A percentile compares a stretch with the other conserved stretches of the same genome.
These are phyloP conservation scores for Uloborus plumipes DNA, from an alignment of 2,888 invertebrate genomes.

Conservation along the genomic window DNA sequence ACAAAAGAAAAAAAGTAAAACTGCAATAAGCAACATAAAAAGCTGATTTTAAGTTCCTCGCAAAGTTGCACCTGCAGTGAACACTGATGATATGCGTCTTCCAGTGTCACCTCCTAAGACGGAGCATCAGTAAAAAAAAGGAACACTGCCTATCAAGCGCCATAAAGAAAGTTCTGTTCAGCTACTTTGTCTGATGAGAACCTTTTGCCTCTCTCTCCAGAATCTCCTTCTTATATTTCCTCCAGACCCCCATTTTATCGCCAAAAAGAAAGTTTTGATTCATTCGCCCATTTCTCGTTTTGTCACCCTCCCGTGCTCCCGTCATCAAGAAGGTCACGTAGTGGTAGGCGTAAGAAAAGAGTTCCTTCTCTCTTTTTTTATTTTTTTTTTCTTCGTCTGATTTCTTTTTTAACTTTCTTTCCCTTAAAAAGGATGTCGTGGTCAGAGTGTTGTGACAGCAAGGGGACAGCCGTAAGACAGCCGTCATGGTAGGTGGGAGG, in stretches of 20 bases:
- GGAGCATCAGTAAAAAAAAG: not conserved
- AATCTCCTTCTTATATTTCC: too few relatives aligned
- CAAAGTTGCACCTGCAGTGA: slow-evolving; percentile 13
- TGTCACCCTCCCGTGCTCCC: slow-evolving; percentile 13
- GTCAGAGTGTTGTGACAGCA: slow-evolving; percentile 55
- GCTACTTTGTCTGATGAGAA: slow-evolving; percentile 50
- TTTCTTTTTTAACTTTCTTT: too few relatives aligned
- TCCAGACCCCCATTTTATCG: slow-evolving; percentile 2
- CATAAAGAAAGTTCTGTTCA: slow-evolving; percentile 10
- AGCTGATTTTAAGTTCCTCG: not conserved
- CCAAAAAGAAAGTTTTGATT: slow-evolving; percentile 24
- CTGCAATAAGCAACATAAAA: not conserved
- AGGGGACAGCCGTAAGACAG: slow-evolving; percentile 32
- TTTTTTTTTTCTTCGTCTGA: not conserved
- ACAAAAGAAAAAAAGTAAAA: not conserved
- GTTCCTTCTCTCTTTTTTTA: not conserved
- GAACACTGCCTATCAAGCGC: slow-evolving; percentile 4
- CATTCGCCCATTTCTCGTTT: slow-evolving; percentile 28
- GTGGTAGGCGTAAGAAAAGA: not conserved
- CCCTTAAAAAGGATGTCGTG: slow-evolving; percentile 23
- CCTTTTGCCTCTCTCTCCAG: not conserved
- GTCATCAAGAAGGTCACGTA: slow-evolving; percentile 50
- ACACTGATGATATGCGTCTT: not conserved
- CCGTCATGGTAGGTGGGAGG: slow-evolving; percentile 7
- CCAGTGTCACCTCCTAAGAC: not conserved